phyloP scores from a whole-genome alignment of 2,113 vertebrate species.

The Corythornis madagascariensis region DNA sequence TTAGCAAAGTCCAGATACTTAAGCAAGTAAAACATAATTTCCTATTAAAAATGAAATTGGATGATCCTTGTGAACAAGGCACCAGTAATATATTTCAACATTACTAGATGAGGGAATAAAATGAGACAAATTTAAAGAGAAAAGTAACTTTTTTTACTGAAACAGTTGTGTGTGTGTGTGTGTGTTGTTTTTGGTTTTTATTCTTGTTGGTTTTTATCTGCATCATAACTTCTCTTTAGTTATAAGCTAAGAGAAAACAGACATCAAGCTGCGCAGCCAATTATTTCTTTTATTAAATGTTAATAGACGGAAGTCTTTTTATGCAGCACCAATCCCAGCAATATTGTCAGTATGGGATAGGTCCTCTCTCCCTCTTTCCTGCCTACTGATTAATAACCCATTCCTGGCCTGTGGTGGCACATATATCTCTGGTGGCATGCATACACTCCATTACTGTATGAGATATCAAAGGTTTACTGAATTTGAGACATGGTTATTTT shows the following conservation, averaged over 20 bases:
- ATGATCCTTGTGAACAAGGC: neutral
- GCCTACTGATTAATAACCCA: neutral
- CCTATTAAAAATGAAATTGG: neutral
- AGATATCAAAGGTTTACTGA: conserved; percentile 38
- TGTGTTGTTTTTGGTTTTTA: neutral
- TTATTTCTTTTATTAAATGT: neutral
- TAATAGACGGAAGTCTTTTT: neutral
- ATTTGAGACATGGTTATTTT: neutral
- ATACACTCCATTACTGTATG: conserved; percentile 10
- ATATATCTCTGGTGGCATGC: neutral
- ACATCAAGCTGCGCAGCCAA: neutral
- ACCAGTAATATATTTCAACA: conserved; percentile 5
- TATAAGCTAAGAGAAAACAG: neutral
- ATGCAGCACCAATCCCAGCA: neutral
- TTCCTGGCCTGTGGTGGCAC: neutral
- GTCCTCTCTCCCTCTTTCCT: neutral
- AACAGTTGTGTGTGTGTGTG: neutral
- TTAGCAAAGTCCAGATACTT: neutral
- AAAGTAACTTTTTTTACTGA: neutral
- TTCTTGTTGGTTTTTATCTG: neutral
- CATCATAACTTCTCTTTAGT: neutral
- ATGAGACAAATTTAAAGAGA: neutral
- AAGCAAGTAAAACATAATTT: neutral
- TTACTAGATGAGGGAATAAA: neutral
- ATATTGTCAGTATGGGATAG: neutral